Evolutionary conservation across 2,888 invertebrate genomes (phyloP).

Genomic region (Phengaris alcon): DNA sequence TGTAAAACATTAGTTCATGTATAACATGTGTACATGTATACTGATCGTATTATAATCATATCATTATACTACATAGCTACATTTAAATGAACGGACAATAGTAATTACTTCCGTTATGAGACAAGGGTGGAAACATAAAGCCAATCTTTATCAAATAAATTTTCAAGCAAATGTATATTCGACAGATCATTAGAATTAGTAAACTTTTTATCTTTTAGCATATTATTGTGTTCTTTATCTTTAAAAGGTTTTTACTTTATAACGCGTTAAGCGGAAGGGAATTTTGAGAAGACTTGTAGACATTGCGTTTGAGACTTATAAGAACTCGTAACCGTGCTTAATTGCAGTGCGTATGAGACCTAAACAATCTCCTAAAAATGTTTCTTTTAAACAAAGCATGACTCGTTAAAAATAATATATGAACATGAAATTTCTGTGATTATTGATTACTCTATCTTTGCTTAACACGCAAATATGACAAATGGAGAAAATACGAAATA

Average conservation of each 20-base stretch:
- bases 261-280: too few species aligned
- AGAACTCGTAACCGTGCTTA: too few species aligned
- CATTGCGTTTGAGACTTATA: too few species aligned
- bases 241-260: background rate
- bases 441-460: too few species aligned
- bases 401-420: too few species aligned
- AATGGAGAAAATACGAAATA: too few species aligned
- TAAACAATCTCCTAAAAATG: too few species aligned
- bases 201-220: background rate
- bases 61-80: conserved; percentile 14
- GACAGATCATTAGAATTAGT: conserved; percentile 1
- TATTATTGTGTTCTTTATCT: conserved; percentile 2
- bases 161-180: background rate
- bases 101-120: background rate
- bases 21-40: conserved; percentile 16
- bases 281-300: too few species aligned
- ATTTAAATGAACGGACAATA: background rate
- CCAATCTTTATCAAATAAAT: background rate
- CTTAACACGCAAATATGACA: too few species aligned
- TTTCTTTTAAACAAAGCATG: too few species aligned
- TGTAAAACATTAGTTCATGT: conserved; percentile 8
- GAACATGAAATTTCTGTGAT: too few species aligned
- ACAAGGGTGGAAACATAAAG: background rate
- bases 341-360: too few species aligned
- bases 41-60: conserved; percentile 9